Base-by-base conservation (phyloP, 2,113 vertebrate species). In the Sapajus apella region DNA sequence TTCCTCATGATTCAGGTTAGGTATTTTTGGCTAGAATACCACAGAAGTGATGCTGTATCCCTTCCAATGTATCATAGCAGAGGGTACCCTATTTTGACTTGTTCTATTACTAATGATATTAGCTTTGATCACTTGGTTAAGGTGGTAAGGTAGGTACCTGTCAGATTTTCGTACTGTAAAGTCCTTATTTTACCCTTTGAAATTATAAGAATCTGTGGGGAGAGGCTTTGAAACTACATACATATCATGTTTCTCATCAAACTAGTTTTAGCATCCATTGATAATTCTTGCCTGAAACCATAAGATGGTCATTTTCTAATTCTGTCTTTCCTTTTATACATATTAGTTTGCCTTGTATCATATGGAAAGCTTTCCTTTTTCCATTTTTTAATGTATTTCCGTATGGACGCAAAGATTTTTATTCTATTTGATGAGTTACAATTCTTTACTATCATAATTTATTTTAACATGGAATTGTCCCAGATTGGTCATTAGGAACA, bases 231-330 rank as follows among this genome's bases (percentile, higher is more conserved):
- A 52, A 45, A 77, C 11, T 45, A 52, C 55, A 47, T 87, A n/a
- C 75, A 47, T 58, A 52, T n/a, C 30, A 52, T 45, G 70, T 56
- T 55, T 93, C 52, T 50, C 76, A 79, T 56, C 58, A 64, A 91
- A 84, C 35, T 80, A 32, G 23, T 32, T 85, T 92, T 50, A 80
- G 61, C 68, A 83, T 64, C 35, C 17, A 47, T n/a, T 58, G 47
- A 87, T 55, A 58, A 76, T 61, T 43, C 58, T 90, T 97, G 55
- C 80, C 86, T 91, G 21, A 93, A 83, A 79, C 25, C 35, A n/a
- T 68, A 68, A 68, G 32, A n/a, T n/a, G 16, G 66, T 68, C 35
- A 35, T n/a, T 68, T 68, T 68, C 61, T 91, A 32, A 55, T 50
- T 96, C 58, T 87, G 47, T 79, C 37, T 52, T 80, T 87, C 14